Conservation (phyloP, 92 coral and sea anemone species). For the Porites evermanni region DNA sequence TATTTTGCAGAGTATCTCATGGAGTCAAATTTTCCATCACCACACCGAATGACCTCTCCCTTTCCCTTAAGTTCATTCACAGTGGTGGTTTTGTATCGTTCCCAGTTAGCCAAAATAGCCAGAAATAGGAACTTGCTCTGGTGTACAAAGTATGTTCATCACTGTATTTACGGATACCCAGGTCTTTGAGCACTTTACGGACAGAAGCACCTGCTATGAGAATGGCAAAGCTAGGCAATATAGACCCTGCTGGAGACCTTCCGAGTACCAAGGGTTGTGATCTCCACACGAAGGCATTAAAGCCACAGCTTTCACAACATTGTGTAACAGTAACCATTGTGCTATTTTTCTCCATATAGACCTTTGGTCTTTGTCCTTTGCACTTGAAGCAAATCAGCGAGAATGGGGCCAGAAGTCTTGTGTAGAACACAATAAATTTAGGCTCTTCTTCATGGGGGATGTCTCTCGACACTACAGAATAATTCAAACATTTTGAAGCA, state of each 20-base stretch:
- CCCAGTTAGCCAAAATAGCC: slow-evolving; percentile 14
- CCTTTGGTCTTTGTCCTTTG: slow-evolving; percentile 46
- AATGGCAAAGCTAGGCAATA: slow-evolving; percentile 61
- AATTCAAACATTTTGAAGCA: no score
- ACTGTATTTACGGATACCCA: slow-evolving; percentile 53
- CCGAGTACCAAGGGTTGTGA: slow-evolving; percentile 67
- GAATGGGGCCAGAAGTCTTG: slow-evolving; percentile 31
- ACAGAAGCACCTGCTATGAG: slow-evolving; percentile 71
- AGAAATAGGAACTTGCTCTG: slow-evolving; percentile 23
- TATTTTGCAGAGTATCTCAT: slow-evolving; percentile 51
- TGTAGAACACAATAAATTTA: slow-evolving; percentile 59
- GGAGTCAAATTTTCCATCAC: slow-evolving; percentile 39
- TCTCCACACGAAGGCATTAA: slow-evolving; percentile 40
- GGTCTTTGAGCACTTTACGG: slow-evolving; percentile 49
- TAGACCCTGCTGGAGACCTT: slow-evolving; percentile 67
- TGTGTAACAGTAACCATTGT: slow-evolving; percentile 69
- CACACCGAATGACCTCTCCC: slow-evolving; percentile 21
- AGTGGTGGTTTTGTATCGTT: background rate
- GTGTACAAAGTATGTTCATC: slow-evolving; percentile 39
- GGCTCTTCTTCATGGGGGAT: slow-evolving; percentile 20
- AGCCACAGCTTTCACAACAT: slow-evolving; percentile 46
- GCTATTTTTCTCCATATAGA: slow-evolving; percentile 49
- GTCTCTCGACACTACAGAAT: no score
- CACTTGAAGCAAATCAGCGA: slow-evolving; percentile 67
- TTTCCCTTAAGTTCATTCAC: background rate